phyloP scores from a whole-genome alignment of 2,113 vertebrate species.

The Tragelaphus strepsiceros region DNA sequence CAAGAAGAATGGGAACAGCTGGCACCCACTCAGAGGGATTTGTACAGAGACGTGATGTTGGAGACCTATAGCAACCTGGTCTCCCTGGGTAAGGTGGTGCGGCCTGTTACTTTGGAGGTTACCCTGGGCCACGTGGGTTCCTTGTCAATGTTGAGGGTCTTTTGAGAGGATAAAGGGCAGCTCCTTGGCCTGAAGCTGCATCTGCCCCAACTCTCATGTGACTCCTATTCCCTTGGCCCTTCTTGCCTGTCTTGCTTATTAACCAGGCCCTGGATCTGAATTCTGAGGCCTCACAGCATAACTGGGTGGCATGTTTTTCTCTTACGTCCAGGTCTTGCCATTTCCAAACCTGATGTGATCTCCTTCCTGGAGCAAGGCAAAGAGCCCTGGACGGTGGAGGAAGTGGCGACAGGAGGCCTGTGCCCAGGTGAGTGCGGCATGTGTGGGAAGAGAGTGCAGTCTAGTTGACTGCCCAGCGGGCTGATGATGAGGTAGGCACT shows the following conservation, averaged over 20 bases:
- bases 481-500: accelerated
- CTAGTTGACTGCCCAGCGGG: accelerated
- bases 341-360: slow-evolving; percentile 53
- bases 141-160: accelerated
- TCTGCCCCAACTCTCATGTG: neutral
- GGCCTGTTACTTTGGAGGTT: neutral
- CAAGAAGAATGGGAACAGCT: slow-evolving; percentile 52
- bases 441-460: neutral
- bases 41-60: slow-evolving; percentile 58
- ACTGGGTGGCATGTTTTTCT: accelerated
- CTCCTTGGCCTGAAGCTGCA: neutral
- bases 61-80: slow-evolving; percentile 40
- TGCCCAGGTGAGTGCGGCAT: neutral
- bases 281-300: neutral
- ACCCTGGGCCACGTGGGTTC: neutral
- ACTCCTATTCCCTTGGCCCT: neutral
- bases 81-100: slow-evolving; percentile 28
- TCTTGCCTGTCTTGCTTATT: neutral
- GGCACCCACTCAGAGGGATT: neutral
- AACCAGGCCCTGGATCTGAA: neutral
- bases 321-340: neutral
- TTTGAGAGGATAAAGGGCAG: neutral
- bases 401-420: accelerated
- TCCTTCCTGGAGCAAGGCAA: slow-evolving; percentile 46
- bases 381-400: slow-evolving; percentile 20